Conservation (phyloP, 2,888 invertebrate species). For the Andrena hattorfiana region DNA sequence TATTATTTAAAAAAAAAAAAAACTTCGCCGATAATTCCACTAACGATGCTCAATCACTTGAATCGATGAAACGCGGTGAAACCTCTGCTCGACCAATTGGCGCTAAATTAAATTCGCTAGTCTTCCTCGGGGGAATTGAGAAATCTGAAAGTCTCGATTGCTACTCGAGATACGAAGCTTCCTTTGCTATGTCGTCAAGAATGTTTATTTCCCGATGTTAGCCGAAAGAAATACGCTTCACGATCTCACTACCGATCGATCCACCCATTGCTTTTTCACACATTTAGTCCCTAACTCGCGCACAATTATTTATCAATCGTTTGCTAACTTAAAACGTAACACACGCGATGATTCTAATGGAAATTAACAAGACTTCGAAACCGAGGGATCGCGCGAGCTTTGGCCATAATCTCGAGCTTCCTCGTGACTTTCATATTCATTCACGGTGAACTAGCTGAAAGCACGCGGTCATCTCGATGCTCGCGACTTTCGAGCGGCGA, state of each 20-base stretch:
- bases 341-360: constrained; percentile 14
- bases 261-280: constrained; percentile 28
- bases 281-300: not conserved
- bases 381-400: not conserved
- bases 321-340: constrained; percentile 34
- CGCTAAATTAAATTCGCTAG: not conserved
- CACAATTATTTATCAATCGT: not conserved
- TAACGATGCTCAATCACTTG: not conserved
- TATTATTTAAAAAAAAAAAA: not conserved
- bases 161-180: not conserved
- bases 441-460: constrained; percentile 19
- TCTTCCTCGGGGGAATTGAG: not conserved
- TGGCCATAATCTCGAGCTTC: not conserved
- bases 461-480: not conserved
- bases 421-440: not conserved
- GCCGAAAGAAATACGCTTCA: constrained; percentile 16
- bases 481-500: not conserved
- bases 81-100: constrained; percentile 9
- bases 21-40: not conserved
- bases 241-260: constrained; percentile 12
- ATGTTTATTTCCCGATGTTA: not conserved
- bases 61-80: constrained; percentile 24
- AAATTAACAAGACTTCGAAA: constrained; percentile 25
- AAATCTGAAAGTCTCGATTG: not conserved
- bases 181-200: not conserved